Base-by-base conservation (phyloP, 2,888 invertebrate species). In the Watsonalla cultraria region DNA sequence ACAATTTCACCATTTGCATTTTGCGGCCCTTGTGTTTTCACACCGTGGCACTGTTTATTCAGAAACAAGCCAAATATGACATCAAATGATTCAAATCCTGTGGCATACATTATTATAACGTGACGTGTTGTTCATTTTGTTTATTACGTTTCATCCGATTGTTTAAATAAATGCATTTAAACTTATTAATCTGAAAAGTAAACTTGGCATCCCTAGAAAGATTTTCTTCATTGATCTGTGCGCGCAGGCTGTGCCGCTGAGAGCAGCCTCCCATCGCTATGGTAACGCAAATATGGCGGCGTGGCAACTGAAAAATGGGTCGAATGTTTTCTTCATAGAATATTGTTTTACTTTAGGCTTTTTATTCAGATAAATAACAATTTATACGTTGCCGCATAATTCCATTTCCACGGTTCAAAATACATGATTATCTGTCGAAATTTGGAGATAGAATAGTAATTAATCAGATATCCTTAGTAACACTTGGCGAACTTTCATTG, bases 191-290 rank as follows among this genome's bases (percentile, higher is more conserved):
- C 34, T 49, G 14, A 52, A 49, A 14, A 24, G 15, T 4, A 37
- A 8, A 50, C 33, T 61, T 50, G 76, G 11, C 81, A 87, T 46
- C 89, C 89, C 86, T 89, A 63, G 46, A 60, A 59, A 68, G 72
- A 76, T 76, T 74, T 68, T 61, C 65, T 71, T 62, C 86, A 90
- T 90, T 84, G 90, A 90, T 90, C 87, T 84, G 86, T 82, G 80
- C 81, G 87, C 85, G 82, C 82, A 80, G 78, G 74, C 74, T 66
- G 70, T 69, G 72, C 64, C 61, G 60, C 64, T 59, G 70, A 64
- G 68, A 67, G 69, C 86, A 89, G 89, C 86, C 83, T 88, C 86
- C 70, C 68, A 86, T 87, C 79, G 77, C 74, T 61, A 80, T 82
- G 73, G 84, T 55, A 72, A 84, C 82, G 70, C 47, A 64, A 74